Base-by-base conservation (phyloP, 2,797 vertebrate genomes). In the Spinus pinus region DNA sequence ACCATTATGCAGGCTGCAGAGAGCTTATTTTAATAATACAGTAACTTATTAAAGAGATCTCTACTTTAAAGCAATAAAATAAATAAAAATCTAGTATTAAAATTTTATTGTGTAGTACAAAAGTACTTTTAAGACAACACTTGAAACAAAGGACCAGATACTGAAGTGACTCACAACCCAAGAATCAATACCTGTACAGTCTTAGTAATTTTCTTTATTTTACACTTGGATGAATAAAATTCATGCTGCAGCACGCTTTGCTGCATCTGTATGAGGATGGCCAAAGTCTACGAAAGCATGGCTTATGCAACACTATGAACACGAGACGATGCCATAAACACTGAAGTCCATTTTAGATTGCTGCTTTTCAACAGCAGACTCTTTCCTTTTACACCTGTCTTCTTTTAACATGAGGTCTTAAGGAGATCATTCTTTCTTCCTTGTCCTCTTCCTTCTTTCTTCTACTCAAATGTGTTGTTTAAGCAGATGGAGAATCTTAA, bases 241-340 rank as follows among this genome's bases (percentile, higher is more conserved):
- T 9, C 35, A 57, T 33, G 21, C 37, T 81, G 41, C 53, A 86
- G 49, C 64, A 86, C 5, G 11, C 16, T 37, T 20, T 42, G 33
- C 54, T 79, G 8, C 35, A 8, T 39, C 47, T 77, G 27, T 17
- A 19, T 2, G 8, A 22, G 35, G 41, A 80, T 16, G 42, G 22
- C 13, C 44, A 41, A 80, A 71, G 69, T 9, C 37, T 47, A 42
- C 23, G 9, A 6, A 78, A 74, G 49, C 42, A 15, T 0, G 1
- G 42, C 31, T 92, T 41, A 69, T 16, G 70, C 27, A 65, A 69
- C 30, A 69, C 24, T 57, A 8, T 0, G 14, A 70, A 47, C 28
- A 27, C 0, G 0, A 33, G 8, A 61, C n/a, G 86, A 39, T 22
- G 65, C 37, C 33, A 83, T 58, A 31, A 83, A 67, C 0, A 0